Conservation (phyloP, 2,888 invertebrate species). For the Coremacera marginata region DNA sequence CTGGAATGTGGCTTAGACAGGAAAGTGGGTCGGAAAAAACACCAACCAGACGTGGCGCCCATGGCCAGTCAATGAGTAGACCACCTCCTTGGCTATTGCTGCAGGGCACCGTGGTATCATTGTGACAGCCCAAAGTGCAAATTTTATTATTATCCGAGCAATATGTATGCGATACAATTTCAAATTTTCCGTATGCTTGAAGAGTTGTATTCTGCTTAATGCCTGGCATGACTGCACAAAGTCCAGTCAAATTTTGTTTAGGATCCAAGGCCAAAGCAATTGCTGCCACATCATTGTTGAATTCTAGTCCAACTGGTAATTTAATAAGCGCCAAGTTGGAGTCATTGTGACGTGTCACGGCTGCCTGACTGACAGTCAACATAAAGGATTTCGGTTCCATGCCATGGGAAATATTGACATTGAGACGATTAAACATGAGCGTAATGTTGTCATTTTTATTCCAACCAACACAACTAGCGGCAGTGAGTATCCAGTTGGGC, state of each 20-base stretch:
- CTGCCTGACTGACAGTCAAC: conserved; percentile 36
- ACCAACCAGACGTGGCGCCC: conserved; percentile 45
- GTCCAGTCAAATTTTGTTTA: conserved; percentile 22
- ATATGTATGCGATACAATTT: conserved; percentile 36
- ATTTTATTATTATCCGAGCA: conserved; percentile 39
- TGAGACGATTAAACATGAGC: conserved; percentile 45
- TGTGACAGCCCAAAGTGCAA: conserved; percentile 45
- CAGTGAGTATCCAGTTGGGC: conserved; percentile 44
- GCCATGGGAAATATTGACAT: conserved; percentile 24
- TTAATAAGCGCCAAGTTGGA: conserved; percentile 45
- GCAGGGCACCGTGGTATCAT: conserved; percentile 44
- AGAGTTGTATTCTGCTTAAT: conserved; percentile 33
- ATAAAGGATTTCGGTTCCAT: conserved; percentile 37
- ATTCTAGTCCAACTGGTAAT: conserved; percentile 41
- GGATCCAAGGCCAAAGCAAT: conserved; percentile 29
- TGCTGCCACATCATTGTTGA: conserved; percentile 35
- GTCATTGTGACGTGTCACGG: conserved; percentile 33
- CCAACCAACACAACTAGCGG: conserved; percentile 37
- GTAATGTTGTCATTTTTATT: conserved; percentile 8
- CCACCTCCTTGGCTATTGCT: conserved; percentile 48
- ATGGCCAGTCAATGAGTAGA: conserved; percentile 47
- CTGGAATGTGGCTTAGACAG: conserved; percentile 41
- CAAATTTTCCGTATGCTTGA: conserved; percentile 47
- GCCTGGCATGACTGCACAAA: conserved; percentile 47
- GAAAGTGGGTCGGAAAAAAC: conserved; percentile 44